phyloP scores from a whole-genome alignment of 2,113 vertebrate genomes.

The Ancistrus triradiatus region DNA sequence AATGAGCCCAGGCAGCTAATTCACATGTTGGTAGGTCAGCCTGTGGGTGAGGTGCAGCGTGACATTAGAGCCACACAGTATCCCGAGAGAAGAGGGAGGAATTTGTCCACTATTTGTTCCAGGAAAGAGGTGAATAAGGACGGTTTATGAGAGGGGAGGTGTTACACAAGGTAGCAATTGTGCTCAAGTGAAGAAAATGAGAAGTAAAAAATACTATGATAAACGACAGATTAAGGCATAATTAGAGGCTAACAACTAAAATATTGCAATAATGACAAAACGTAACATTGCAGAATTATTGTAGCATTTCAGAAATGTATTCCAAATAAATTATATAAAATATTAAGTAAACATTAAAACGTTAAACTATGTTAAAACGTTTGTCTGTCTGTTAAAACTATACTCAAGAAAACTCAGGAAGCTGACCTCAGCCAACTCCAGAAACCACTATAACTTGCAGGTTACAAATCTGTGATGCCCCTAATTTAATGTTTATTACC shows the following conservation, averaged over 20 bases:
- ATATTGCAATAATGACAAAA: no score
- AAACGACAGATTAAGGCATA: no score
- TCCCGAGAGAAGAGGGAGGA: constrained; percentile 12
- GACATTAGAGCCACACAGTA: constrained; percentile 31
- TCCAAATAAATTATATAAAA: no score
- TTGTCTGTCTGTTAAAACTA: no score
- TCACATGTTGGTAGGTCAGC: constrained; percentile 37
- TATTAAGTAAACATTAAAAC: no score
- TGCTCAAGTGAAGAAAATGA: neutral
- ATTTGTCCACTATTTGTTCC: constrained; percentile 5
- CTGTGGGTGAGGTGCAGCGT: neutral
- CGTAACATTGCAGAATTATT: no score
- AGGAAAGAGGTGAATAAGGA: neutral
- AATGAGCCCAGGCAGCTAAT: constrained; percentile 44
- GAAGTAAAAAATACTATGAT: no score
- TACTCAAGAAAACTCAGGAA: no score
- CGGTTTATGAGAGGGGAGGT: neutral
- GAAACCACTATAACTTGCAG: no score
- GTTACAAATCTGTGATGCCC: neutral
- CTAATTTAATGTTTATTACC: constrained; percentile 10
- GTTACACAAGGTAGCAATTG: constrained; percentile 28
- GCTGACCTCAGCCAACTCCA: neutral
- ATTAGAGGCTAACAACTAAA: no score
- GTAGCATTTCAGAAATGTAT: no score
- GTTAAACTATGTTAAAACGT: no score